phyloP scores from a whole-genome alignment of 2,797 vertebrate species.

The Sarcoramphus papa region DNA sequence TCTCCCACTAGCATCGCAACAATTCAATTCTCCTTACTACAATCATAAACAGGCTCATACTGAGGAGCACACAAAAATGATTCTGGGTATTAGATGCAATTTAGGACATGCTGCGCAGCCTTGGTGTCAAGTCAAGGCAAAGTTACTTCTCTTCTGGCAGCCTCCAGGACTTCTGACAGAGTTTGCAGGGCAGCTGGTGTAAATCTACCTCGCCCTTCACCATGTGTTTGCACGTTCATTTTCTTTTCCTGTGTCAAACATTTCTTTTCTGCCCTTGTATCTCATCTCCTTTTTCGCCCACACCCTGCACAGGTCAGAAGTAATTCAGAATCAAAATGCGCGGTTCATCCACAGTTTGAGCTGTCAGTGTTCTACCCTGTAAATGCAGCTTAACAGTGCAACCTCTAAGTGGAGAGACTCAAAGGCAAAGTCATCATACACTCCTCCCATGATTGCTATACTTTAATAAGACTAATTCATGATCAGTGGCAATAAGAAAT shows the following conservation, averaged over 20 bases:
- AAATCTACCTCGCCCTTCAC: background rate
- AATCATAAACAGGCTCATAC: background rate
- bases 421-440: background rate
- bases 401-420: background rate
- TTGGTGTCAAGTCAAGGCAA: background rate
- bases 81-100: background rate
- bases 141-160: background rate
- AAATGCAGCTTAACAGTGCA: background rate
- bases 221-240: background rate
- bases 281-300: background rate
- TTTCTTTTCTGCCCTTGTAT: background rate
- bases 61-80: background rate
- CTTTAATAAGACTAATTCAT: background rate
- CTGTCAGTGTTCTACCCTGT: background rate
- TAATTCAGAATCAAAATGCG: accelerated
- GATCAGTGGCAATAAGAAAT: background rate
- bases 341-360: background rate
- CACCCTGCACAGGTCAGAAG: background rate
- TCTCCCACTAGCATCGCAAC: background rate
- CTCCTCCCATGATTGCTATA: background rate
- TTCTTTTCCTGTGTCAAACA: background rate
- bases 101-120: background rate
- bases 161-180: background rate
- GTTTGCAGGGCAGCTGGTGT: background rate
- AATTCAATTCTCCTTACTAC: background rate